Evolutionary conservation across 2,797 vertebrate genomes (phyloP), one percentile per base, ranked within the genome.

Genomic region (Pithecia hirsuta): DNA sequence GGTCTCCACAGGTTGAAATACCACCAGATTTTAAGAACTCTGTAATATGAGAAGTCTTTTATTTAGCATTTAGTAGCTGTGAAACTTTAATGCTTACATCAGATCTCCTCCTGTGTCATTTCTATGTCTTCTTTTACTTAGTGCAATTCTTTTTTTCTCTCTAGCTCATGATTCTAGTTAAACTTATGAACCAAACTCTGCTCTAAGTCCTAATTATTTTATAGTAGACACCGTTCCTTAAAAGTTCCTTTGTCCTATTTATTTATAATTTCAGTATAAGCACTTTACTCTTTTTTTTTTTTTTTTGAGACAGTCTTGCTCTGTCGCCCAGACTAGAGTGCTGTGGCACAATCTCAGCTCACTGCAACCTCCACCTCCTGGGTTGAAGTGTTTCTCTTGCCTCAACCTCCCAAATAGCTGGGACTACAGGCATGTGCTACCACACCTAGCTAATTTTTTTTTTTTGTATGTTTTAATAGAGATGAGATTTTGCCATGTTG

Each of bases 51-150:
- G 12, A 84, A 36, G 11, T 84, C 48, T 79, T 92, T 74, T 50
- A 55, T 61, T 93, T 96, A 91, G 10, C 52, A n/a, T 95, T 85
- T 82, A 85, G 20, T 89, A 59, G 6, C 64, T 91, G 11, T 89
- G 82, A 80, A 94, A 83, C 59, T 13, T 70, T 95, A 76, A 44
- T 93, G 10, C 72, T 93, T 88, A 81, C 61, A 64, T 91, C 48
- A 46, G 0, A n/a, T 50, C 85, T 88, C n/a, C 33, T 93, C 48
- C 79, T 7, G 22, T 72, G 61, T 50, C 52, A 70, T 84, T 79
- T 57, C 46, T 70, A 5, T 70, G 30, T 91, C 19, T 84, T 83
- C 20, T 82, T 95, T 92, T 24, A 48, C 12, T 87, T 87, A 61
- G 10, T 81, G 4, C 64, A 39, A n/a, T 52, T 76, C 13, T 36